Evolutionary conservation across 2,113 vertebrate species (phyloP), one percentile per base, ranked within the genome.

Genomic region (Megatriorchis doriae): DNA sequence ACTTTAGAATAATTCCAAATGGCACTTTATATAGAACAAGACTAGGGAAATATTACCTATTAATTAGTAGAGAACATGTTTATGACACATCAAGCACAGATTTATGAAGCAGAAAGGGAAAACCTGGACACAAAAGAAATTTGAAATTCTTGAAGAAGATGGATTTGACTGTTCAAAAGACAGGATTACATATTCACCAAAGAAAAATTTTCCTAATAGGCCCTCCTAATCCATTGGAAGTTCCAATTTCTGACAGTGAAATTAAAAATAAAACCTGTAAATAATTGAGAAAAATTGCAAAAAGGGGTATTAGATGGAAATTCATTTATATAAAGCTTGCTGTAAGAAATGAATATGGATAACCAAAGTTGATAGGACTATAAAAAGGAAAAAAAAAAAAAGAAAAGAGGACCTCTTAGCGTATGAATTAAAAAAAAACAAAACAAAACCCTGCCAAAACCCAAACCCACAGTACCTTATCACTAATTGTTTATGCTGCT

Each of bases 361-460:
- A 82, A 47, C 5, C 12, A 38, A 55, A 78, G n/a, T 14, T 62
- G n/a, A 55, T 61, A 11, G 16, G 17, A 66, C 13, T 40, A 71
- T 23, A 61, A 34, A 61, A 73, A 27, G 11, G 7, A 25, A 32
- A 32, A 52, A 40, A 34, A 40, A 34, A 29, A 40, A 48, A 53
- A 32, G 2, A 48, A 45, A 42, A 36, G 23, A 68, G 15, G 9
- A 42, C 5, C 3, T 73, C 7, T 87, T 79, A 63, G 10, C 6
- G 32, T 22, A 27, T n/a, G 32, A 79, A 56, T 34, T 43, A 31
- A 48, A 63, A 63, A 48, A 59, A 32, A n/a, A 3, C 9, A 42
- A 67, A 80, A 1, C 4, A 52, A 72, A n/a, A 21, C 27, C 1
- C 3, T 7, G 6, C 15, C 10, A 48, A 56, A 75, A n/a, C 0